Evolutionary conservation across 2,113 vertebrate species (phyloP), one percentile per base, ranked within the genome.

Genomic region (Stomatorhinus ivindoensis): DNA sequence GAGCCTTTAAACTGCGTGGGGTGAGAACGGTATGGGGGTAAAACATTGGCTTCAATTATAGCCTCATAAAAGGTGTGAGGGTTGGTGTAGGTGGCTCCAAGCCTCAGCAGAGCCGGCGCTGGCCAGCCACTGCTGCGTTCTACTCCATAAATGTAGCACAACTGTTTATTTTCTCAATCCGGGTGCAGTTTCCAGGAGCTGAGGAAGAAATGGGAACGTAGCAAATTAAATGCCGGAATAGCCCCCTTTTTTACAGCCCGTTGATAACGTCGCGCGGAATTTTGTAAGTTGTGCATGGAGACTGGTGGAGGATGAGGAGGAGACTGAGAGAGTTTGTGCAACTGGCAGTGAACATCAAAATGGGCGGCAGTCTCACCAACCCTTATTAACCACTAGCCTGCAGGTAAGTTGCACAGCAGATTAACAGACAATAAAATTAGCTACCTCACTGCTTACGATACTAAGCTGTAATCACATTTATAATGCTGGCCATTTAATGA

Each of bases 401-500:
- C 73, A 80, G 73, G 73, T 80, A 80, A 39, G 35, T 80, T 80
- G 42, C 39, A 42, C 35, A 19, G 35, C 73, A 15, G 15, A 80
- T 42, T 80, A 42, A 80, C 73, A 80, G 73, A 80, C 73, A 80
- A 42, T 80, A 80, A 80, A 80, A 80, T 80, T 80, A 39, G 73
- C 35, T 35, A 80, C 13, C 39, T 80, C 35, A 2, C 31, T 42
- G 35, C 73, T 80, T 42, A 80, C 35, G 10, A 69, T 69, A 31
- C n/a, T 11, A 31, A 11, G 61, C 61, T 31, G 3, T 69, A 69
- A 69, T 69, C n/a, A 27, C 61, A 69, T 31, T 31, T 69, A 31
- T 69, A 69, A 69, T 31, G n/a, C 9, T 69, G 61, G 61, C 61
- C 61, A 69, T 69, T 69, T 80, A 42, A 80, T 80, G 73, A 80